Evolutionary conservation across 2,797 vertebrate species (phyloP).

Genomic region (Chaenodraco wilsoni): DNA sequence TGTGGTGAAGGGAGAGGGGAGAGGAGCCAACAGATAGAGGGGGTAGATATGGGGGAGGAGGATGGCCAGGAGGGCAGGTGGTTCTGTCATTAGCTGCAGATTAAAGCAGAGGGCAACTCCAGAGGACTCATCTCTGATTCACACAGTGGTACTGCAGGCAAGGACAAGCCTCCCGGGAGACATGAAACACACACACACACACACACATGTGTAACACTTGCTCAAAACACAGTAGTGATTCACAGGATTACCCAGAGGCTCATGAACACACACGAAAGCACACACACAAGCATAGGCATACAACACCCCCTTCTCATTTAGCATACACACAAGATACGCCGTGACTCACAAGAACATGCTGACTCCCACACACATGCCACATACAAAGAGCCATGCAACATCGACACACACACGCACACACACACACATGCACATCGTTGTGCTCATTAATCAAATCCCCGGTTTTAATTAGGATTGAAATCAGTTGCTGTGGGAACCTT

Average conservation of each 20-base stretch:
- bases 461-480: constrained; percentile 83
- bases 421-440: constrained; percentile 25
- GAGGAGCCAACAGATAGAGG: constrained; percentile 26
- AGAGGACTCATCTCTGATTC: constrained; percentile 81
- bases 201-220: constrained; percentile 38
- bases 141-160: constrained; percentile 75
- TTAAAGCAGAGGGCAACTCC: constrained; percentile 78
- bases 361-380: constrained; percentile 61
- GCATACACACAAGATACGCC: constrained; percentile 54
- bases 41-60: constrained; percentile 8
- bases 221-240: constrained; percentile 61
- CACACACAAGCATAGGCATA: constrained; percentile 23
- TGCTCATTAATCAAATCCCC: constrained; percentile 82
- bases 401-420: neutral
- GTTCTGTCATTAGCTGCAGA: constrained; percentile 77
- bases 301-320: constrained; percentile 63
- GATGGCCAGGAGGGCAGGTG: constrained; percentile 68
- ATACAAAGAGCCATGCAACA: constrained; percentile 23
- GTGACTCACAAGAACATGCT: constrained; percentile 64
- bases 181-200: constrained; percentile 51
- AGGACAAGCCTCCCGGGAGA: constrained; percentile 75
- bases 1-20: constrained; percentile 8
- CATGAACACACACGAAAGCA: constrained; percentile 42
- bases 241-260: constrained; percentile 69
- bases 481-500: constrained; percentile 83